phyloP scores from a whole-genome alignment of 2,797 vertebrate genomes.

The Myotis findleyi region DNA sequence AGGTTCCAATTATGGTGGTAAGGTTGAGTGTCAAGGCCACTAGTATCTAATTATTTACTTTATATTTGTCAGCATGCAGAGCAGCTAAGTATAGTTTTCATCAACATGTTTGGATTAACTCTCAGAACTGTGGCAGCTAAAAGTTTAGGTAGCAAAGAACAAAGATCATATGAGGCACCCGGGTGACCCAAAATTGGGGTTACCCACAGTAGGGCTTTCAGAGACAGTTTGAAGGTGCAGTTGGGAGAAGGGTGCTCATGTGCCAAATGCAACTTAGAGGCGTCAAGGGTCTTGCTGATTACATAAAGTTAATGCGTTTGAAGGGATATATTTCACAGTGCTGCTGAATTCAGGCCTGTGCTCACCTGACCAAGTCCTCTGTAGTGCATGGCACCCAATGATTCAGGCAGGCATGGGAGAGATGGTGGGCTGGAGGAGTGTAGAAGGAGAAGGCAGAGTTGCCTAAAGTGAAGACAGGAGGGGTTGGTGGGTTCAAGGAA shows the following conservation, averaged over 20 bases:
- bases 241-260: not conserved
- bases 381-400: not conserved
- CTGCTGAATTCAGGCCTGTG: not conserved
- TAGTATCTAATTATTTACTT: not conserved
- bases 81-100: not conserved
- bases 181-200: not conserved
- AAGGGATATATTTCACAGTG: not conserved
- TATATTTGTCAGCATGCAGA: not conserved
- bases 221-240: not conserved
- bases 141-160: not conserved
- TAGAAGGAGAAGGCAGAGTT: not conserved
- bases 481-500: not conserved
- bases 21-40: not conserved
- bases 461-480: not conserved
- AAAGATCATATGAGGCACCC: not conserved
- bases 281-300: not conserved
- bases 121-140: not conserved
- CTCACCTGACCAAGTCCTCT: not conserved
- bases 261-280: not conserved
- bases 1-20: not conserved
- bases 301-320: not conserved
- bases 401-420: not conserved
- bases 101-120: not conserved
- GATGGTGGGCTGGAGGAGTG: not conserved
- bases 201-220: not conserved